Percentiles rank a stretch among this genome's conserved stretches.
phyloP scores from a whole-genome alignment of 30 jellyfish, hydroid and myxozoan species.

The Morbakka virulenta region DNA sequence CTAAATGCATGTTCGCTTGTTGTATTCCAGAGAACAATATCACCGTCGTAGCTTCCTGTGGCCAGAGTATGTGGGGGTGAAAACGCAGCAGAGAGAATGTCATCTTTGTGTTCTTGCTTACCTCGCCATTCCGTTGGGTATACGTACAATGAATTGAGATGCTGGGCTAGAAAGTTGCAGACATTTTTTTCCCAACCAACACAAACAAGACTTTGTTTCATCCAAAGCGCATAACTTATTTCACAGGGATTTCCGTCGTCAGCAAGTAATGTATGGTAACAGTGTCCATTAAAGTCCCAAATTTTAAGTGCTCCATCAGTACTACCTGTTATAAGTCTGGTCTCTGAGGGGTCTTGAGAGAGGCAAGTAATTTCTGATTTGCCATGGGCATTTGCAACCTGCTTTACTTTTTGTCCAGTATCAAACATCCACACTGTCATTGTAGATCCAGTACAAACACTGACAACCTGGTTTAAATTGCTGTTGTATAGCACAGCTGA shows the following conservation, averaged over 20 bases:
- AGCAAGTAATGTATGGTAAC: constrained; percentile 74
- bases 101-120: constrained; percentile 82
- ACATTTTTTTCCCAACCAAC: constrained; percentile 80
- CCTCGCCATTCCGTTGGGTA: constrained; percentile 85
- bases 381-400: constrained; percentile 89
- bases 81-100: constrained; percentile 65
- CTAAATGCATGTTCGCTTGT: constrained; percentile 65
- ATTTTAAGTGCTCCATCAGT: constrained; percentile 88
- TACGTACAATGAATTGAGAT: constrained; percentile 48
- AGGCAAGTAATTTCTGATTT: constrained; percentile 85
- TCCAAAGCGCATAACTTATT: constrained; percentile 51
- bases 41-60: constrained; percentile 90
- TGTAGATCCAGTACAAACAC: constrained; percentile 85
- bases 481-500: constrained; percentile 66
- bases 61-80: constrained; percentile 76
- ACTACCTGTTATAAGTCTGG: constrained; percentile 80
- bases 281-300: constrained; percentile 94
- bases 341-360: constrained; percentile 62
- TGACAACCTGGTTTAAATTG: constrained; percentile 68
- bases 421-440: constrained; percentile 86
- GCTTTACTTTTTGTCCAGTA: constrained; percentile 96
- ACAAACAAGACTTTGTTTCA: constrained; percentile 62
- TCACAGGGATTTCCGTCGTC: constrained; percentile 90
- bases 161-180: constrained; percentile 59
- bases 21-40: constrained; percentile 82